These are phyloP conservation scores for Pseudobourletiella spinata DNA, from an alignment of 1,140 invertebrate genomes.

Conservation along the genomic window DNA sequence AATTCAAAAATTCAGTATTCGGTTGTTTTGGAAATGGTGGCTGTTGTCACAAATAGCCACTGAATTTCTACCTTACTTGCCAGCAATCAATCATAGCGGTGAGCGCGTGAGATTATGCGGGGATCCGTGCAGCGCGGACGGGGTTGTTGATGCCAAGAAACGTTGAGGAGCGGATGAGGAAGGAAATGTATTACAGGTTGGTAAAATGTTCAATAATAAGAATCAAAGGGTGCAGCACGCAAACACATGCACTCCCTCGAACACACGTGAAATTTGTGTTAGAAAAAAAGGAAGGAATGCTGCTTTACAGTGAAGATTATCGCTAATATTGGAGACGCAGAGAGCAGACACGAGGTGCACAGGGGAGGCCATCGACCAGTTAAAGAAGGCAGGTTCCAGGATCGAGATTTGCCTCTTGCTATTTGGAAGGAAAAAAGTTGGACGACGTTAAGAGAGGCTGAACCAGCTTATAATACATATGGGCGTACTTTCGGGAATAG, in stretches of 20 bases:
- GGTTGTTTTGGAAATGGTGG: too few relatives aligned
- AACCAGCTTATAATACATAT: background rate
- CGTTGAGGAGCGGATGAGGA: too few relatives aligned
- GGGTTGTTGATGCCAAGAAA: too few relatives aligned
- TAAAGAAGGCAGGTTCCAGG: conserved; percentile 19
- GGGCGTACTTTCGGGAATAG: conserved; percentile 1
- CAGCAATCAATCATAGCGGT: too few relatives aligned
- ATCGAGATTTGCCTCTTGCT: conserved; percentile 5
- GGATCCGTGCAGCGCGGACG: too few relatives aligned
- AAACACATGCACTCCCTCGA: too few relatives aligned
- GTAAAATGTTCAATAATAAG: too few relatives aligned
- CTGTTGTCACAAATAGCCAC: too few relatives aligned
- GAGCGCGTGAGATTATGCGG: too few relatives aligned
- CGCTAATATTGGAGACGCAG: background rate
- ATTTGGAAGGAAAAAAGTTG: background rate
- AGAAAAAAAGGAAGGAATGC: background rate
- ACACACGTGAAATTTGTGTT: background rate
- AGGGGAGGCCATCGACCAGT: conserved; percentile 13
- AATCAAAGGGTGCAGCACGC: too few relatives aligned
- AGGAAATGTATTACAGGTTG: too few relatives aligned
- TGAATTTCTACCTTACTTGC: too few relatives aligned
- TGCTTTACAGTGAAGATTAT: background rate
- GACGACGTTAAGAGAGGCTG: background rate
- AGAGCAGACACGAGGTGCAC: background rate
- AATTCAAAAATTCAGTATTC: background rate